Base-by-base conservation (phyloP, 2,888 invertebrate species). In the Amphipyra berbera region DNA sequence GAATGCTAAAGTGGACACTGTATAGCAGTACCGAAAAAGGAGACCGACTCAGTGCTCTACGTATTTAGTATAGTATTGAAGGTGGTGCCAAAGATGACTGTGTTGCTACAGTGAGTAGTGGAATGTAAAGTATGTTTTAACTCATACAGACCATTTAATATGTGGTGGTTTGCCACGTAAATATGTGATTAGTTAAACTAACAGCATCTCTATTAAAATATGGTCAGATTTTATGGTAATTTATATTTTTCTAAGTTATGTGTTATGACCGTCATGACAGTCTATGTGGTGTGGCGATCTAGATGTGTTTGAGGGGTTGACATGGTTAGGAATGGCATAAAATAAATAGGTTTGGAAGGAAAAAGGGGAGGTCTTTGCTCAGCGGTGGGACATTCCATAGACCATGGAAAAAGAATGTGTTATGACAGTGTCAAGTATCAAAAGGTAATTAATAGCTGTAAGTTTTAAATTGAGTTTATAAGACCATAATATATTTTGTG, bases 1-100 rank as follows among this genome's bases (percentile, higher is more conserved):
- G 35, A 90, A 88, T 76, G 83, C 83, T 27, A 92, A 90, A 80
- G 88, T 94, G 41, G 95, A 93, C 68, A 92, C 91, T 0, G 90
- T 94, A 85, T 94, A 93, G 89, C 85, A 79, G 50, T 73, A 58
- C 63, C 46, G 78, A n/a, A 82, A 81, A 75, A 67, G 74, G 60
- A 82, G 82, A 72, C 79, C 83, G 73, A 80, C 79, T 77, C 78
- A 82, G 76, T 79, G 81, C 79, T 83, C 77, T 82, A 83, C 81
- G 15, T 75, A 77, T 73, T 64, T 82, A 76, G 85, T 89, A 78
- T 87, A 87, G 84, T 81, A 73, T 74, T 82, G 77, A 80, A 81
- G 84, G 83, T 82, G 82, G 82, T 87, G 84, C 93, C 92, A 93
- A 92, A 92, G 91, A 90, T 76, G 79, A 81, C 72, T 71, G 41